Percentiles rank a stretch among this genome's conserved stretches.
Conservation (phyloP, 2,113 vertebrate species). For the Arizona elegans region DNA sequence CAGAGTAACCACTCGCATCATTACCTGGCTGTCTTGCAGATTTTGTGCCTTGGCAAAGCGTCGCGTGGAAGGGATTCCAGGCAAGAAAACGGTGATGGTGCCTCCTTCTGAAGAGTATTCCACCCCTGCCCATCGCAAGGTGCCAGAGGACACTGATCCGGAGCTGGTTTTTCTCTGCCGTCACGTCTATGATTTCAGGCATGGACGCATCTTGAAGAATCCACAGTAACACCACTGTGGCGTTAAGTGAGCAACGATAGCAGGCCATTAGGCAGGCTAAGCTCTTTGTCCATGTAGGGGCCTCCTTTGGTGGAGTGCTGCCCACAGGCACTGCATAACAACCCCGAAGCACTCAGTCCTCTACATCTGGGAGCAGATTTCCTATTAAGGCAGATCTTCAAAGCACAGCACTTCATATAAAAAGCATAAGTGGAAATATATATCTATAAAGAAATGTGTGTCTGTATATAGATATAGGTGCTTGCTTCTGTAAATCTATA, state of each 20-base stretch:
- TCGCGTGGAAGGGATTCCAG: conserved; percentile 84
- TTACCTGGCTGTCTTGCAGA: conserved; percentile 64
- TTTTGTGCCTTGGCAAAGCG: conserved; percentile 99
- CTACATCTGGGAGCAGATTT: conserved; percentile 42
- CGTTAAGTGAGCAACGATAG: conserved; percentile 29
- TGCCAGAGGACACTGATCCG: conserved; percentile 91
- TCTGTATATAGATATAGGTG: conserved; percentile 68
- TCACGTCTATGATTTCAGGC: conserved; percentile 97
- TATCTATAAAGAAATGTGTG: conserved; percentile 62
- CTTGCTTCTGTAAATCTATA: conserved; percentile 64
- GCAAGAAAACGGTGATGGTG: conserved; percentile 84
- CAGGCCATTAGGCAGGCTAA: background rate
- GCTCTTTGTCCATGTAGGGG: background rate
- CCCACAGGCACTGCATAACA: conserved; percentile 24
- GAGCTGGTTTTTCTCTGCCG: conserved; percentile 97
- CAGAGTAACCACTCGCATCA: background rate
- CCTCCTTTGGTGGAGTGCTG: conserved; percentile 1
- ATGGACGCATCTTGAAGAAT: conserved; percentile 97
- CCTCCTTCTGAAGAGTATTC: conserved; percentile 85
- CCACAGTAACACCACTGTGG: conserved; percentile 80
- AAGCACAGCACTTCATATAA: conserved; percentile 81
- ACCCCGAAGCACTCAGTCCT: conserved; percentile 22
- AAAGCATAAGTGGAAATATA: conserved; percentile 68
- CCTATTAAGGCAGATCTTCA: conserved; percentile 56
- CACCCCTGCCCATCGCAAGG: conserved; percentile 90